Evolutionary conservation across 2,113 vertebrate species (phyloP).

Genomic region (Sorex araneus): DNA sequence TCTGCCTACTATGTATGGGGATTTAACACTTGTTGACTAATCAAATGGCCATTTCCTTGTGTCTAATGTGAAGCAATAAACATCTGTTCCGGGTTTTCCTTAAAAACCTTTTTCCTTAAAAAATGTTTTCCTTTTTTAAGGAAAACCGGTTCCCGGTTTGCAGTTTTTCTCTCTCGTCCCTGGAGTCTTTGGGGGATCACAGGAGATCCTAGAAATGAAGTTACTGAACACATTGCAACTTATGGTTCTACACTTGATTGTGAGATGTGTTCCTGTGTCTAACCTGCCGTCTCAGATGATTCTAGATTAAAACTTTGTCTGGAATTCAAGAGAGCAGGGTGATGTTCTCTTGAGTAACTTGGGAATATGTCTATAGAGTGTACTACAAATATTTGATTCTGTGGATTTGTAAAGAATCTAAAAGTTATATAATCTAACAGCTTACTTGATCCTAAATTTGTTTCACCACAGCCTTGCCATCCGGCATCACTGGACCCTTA

Average conservation of each 20-base stretch:
- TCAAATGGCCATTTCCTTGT: neutral
- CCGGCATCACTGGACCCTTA: neutral
- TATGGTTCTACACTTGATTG: neutral
- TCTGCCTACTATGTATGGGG: neutral
- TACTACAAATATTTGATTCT: conserved; percentile 26
- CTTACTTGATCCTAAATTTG: neutral
- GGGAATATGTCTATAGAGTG: neutral
- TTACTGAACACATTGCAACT: neutral
- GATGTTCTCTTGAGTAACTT: neutral
- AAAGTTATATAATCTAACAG: neutral
- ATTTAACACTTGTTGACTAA: neutral
- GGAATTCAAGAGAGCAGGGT: neutral
- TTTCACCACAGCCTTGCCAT: neutral
- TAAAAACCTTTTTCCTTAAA: no score
- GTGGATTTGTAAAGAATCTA: neutral
- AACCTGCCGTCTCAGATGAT: neutral
- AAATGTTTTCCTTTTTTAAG: no score
- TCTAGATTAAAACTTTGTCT: neutral
- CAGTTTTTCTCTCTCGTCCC: neutral
- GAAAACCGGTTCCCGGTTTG: no score
- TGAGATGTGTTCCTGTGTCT: neutral
- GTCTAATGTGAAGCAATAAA: neutral
- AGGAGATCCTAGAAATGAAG: neutral
- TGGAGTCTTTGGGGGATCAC: neutral
- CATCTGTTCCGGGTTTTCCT: no score